A percentile compares a stretch with the other conserved stretches of the same genome.
phyloP scores from a whole-genome alignment of 1,140 invertebrate genomes.

The Procambarus virginalis region DNA sequence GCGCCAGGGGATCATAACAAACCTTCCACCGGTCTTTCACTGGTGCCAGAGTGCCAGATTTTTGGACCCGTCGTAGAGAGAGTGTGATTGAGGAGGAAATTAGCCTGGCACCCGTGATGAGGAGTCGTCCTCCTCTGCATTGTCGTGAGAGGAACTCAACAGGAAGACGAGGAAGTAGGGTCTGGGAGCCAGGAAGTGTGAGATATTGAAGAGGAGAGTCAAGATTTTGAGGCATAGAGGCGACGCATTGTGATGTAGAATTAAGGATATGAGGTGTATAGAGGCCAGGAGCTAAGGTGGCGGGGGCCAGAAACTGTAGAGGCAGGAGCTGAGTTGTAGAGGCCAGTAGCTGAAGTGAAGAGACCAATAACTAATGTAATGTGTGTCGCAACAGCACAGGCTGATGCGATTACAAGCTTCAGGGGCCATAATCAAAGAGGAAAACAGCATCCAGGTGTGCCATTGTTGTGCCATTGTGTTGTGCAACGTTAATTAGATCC shows the following conservation, averaged over 20 bases:
- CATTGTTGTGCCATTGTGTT: not conserved
- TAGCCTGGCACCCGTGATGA: not conserved
- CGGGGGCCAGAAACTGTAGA: not conserved
- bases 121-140: not conserved
- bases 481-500: slow-evolving; percentile 26
- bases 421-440: too few species aligned
- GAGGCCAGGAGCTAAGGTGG: not conserved
- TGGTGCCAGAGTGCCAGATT: too few species aligned
- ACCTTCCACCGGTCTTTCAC: too few species aligned
- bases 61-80: too few species aligned
- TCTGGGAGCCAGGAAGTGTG: not conserved
- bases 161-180: slow-evolving; percentile 2
- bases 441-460: not conserved
- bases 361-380: not conserved
- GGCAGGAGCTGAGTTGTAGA: too few species aligned
- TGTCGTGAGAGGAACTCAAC: not conserved
- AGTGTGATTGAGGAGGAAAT: not conserved
- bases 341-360: not conserved
- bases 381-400: too few species aligned
- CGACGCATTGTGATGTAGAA: not conserved
- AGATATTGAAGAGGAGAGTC: not conserved
- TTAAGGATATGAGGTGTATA: not conserved
- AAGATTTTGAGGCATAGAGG: too few species aligned
- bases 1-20: too few species aligned
- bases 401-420: too few species aligned